A percentile compares a stretch with the other conserved stretches of the same genome.
phyloP scores from a whole-genome alignment of 1,140 invertebrate genomes.

The Pseudomyrmex dendroicus region DNA sequence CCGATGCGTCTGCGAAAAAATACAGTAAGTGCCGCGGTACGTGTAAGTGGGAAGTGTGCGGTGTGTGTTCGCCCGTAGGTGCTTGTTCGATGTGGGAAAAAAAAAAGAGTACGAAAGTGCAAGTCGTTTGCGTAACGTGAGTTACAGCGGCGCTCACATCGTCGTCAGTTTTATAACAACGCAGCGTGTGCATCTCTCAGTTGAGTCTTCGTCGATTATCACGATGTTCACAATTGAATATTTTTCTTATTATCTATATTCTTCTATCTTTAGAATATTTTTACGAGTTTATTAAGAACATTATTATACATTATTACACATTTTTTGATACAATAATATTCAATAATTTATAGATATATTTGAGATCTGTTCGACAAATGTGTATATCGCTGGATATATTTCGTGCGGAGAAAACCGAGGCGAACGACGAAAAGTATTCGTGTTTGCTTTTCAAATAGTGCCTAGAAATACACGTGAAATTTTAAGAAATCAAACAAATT shows the following conservation, averaged over 20 bases:
- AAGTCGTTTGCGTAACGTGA: conserved; percentile 79
- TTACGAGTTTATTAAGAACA: not conserved
- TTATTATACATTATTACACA: not conserved
- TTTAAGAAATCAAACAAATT: not conserved
- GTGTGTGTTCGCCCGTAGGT: conserved; percentile 65
- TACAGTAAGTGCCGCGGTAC: conserved; percentile 51
- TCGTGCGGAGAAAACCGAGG: not conserved
- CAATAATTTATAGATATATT: not conserved
- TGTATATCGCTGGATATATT: too few relatives aligned
- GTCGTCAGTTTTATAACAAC: conserved; percentile 38
- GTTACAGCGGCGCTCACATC: conserved; percentile 66
- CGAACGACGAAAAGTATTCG: not conserved
- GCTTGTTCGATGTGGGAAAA: conserved; percentile 73
- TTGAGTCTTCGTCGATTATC: conserved; percentile 6
- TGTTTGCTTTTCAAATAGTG: not conserved
- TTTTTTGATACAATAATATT: not conserved
- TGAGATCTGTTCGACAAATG: not conserved
- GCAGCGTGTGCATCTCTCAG: not conserved
- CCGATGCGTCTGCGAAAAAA: conserved; percentile 63
- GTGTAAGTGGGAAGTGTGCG: conserved; percentile 71
- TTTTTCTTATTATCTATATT: too few relatives aligned
- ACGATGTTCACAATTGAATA: not conserved
- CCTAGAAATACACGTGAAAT: not conserved
- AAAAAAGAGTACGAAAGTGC: conserved; percentile 77
- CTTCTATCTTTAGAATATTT: not conserved